Conservation (phyloP, 2,797 vertebrate genomes). For the Intellagama lesueurii region DNA sequence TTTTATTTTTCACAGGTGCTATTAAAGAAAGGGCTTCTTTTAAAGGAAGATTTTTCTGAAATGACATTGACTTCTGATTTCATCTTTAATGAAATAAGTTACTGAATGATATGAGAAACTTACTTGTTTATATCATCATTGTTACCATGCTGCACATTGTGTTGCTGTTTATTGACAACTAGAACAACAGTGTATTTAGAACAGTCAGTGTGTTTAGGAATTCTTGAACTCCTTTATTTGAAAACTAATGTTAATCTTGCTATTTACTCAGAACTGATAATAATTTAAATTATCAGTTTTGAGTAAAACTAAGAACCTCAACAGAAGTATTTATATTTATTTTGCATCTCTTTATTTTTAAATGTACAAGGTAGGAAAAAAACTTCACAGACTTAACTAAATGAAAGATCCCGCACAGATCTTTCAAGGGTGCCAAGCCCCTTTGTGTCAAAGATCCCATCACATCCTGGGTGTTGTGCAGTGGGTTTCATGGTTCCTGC, state of each 20-base stretch:
- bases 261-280: no score
- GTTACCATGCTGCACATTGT: neutral
- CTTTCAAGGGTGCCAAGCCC: neutral
- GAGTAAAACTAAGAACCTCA: neutral
- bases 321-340: neutral
- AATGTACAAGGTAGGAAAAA: neutral
- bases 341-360: neutral
- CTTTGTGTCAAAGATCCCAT: neutral
- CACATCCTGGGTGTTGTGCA: neutral
- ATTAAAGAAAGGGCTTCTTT: neutral
- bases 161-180: neutral
- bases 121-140: neutral
- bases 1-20: neutral
- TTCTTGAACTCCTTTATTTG: neutral
- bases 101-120: neutral
- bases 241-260: neutral
- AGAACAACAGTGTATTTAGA: neutral
- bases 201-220: neutral
- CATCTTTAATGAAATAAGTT: neutral
- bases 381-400: neutral
- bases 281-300: neutral
- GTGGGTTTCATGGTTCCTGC: neutral
- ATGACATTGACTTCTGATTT: neutral
- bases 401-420: neutral
- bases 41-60: conserved; percentile 36